Percentiles rank a stretch among this genome's conserved stretches.
These are phyloP conservation scores for Chlamydotis undulata DNA, from an alignment of 2,113 vertebrate genomes.

Conservation along the genomic window DNA sequence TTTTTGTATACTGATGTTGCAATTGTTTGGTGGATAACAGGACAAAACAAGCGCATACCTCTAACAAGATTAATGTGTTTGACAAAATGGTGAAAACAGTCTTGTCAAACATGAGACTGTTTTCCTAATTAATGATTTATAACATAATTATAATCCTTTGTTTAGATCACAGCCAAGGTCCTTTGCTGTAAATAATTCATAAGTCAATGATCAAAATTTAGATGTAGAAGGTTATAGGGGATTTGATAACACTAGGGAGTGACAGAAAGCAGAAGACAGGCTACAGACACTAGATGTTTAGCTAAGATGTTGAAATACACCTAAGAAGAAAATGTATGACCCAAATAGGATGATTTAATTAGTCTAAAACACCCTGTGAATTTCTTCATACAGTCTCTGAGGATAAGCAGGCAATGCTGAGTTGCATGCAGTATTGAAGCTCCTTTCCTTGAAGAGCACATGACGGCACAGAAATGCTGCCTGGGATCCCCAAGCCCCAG, in stretches of 20 bases:
- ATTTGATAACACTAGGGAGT: neutral
- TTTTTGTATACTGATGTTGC: neutral
- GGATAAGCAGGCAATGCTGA: accelerated
- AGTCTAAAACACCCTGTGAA: neutral
- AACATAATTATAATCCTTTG: neutral
- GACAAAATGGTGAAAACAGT: neutral
- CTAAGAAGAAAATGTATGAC: neutral
- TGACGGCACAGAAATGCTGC: neutral
- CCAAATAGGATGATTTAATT: neutral
- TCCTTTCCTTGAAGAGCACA: neutral
- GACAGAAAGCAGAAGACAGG: neutral
- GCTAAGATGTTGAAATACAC: accelerated
- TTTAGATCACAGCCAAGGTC: neutral
- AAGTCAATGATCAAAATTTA: neutral
- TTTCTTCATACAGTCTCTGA: neutral
- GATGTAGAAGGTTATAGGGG: neutral
- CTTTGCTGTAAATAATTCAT: neutral
- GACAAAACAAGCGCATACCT: accelerated
- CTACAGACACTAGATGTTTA: neutral
- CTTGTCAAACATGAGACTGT: neutral
- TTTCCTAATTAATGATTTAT: constrained; percentile 14
- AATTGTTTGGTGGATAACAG: neutral
- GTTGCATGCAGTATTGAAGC: neutral
- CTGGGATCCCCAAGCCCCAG: neutral
- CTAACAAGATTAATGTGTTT: neutral